Evolutionary conservation across 2,888 invertebrate genomes (phyloP).

Genomic region (Oxystoma pomonae): DNA sequence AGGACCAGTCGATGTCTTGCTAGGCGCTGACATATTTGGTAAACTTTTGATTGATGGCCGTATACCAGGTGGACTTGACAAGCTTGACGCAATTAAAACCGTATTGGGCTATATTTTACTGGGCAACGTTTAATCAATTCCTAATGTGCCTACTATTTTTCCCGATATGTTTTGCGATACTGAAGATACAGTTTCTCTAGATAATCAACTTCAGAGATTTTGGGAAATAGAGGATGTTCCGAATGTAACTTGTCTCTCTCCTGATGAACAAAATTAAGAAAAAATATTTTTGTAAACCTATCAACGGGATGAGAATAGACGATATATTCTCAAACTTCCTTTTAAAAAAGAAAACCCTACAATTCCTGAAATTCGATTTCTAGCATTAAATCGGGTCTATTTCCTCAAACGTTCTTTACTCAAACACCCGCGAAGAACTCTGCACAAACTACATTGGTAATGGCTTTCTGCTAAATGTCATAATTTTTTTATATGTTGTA

Average conservation of each 20-base stretch:
- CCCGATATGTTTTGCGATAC: background rate
- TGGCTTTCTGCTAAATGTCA: too few species aligned
- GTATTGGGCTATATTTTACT: too few species aligned
- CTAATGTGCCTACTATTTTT: too few species aligned
- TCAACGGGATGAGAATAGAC: background rate
- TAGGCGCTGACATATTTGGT: background rate
- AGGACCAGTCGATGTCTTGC: background rate
- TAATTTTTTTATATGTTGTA: too few species aligned
- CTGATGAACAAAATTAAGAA: too few species aligned
- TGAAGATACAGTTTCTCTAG: background rate
- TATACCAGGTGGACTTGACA: background rate
- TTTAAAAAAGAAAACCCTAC: background rate
- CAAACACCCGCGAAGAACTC: background rate
- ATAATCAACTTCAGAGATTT: too few species aligned
- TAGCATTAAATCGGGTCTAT: background rate
- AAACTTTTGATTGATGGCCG: slow-evolving; percentile 1
- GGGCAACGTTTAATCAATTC: too few species aligned
- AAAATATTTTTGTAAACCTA: too few species aligned
- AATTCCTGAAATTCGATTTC: background rate
- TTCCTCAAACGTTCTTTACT: background rate
- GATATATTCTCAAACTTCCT: background rate
- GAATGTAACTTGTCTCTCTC: too few species aligned
- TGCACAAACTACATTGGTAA: too few species aligned
- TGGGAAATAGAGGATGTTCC: too few species aligned
- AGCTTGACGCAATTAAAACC: too few species aligned